These are phyloP conservation scores for Atta cephalotes DNA, from an alignment of 1,140 invertebrate genomes.

Conservation along the genomic window DNA sequence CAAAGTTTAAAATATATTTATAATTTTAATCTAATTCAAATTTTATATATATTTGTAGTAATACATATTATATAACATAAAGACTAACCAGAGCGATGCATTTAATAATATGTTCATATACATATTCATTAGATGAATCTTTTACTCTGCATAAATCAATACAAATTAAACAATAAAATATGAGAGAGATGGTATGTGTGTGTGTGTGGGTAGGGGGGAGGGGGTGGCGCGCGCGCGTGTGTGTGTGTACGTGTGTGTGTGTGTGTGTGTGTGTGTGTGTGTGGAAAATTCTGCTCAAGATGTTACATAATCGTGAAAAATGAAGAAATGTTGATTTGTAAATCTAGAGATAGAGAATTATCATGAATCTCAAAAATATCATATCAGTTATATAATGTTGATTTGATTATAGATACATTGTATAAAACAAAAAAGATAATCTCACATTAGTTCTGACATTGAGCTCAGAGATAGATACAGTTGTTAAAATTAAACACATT, in stretches of 20 bases:
- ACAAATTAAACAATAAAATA: not conserved
- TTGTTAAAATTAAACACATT: not conserved
- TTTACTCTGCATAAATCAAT: not conserved
- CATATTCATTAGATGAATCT: not conserved
- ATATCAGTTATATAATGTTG: conserved; percentile 26
- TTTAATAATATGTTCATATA: not conserved
- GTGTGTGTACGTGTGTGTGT: too few species aligned
- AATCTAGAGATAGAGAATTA: not conserved
- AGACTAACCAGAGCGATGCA: too few species aligned
- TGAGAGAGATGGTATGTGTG: too few species aligned
- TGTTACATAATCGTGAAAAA: not conserved
- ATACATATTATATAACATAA: not conserved
- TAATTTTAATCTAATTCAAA: not conserved
- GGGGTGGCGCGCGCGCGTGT: too few species aligned
- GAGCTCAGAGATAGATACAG: not conserved
- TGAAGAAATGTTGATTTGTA: not conserved
- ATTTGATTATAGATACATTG: conserved; percentile 36
- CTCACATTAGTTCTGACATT: not conserved
- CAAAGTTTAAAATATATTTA: not conserved
- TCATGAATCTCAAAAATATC: conserved; percentile 1
- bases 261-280: too few species aligned
- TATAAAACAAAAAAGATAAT: conserved; percentile 1
- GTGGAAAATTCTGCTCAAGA: not conserved
- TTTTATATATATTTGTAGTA: not conserved
- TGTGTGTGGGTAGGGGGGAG: too few species aligned